These are phyloP conservation scores for Synanthedon tipuliformis DNA, from an alignment of 2,888 invertebrate genomes.

Conservation along the genomic window DNA sequence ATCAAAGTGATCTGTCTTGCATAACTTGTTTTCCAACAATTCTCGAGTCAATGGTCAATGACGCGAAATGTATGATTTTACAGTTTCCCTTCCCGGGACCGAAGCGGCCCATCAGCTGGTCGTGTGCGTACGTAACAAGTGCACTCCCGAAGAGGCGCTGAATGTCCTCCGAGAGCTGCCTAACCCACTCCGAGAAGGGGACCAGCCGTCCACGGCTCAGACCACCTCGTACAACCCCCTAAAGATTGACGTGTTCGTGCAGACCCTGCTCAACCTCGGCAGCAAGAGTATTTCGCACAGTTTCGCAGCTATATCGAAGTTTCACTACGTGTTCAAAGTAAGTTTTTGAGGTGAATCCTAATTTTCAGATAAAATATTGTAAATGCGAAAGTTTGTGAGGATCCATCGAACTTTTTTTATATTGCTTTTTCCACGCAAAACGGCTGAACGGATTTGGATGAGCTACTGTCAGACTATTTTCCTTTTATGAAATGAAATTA, in stretches of 20 bases:
- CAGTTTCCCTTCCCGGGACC: conserved; percentile 83
- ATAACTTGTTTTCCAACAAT: neutral
- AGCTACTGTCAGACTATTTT: too few relatives aligned
- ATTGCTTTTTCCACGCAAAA: too few relatives aligned
- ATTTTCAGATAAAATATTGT: too few relatives aligned
- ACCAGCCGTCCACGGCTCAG: conserved; percentile 70
- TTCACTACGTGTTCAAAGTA: conserved; percentile 90
- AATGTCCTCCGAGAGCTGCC: conserved; percentile 89
- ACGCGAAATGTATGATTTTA: conserved; percentile 9
- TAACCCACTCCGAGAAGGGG: conserved; percentile 81
- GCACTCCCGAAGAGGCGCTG: conserved; percentile 89
- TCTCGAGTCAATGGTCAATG: too few relatives aligned
- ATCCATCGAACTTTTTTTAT: too few relatives aligned
- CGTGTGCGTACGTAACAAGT: conserved; percentile 88
- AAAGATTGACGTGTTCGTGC: conserved; percentile 97
- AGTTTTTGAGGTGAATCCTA: neutral
- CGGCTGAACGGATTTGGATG: too few relatives aligned
- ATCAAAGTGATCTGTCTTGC: neutral
- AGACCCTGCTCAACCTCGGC: conserved; percentile 91
- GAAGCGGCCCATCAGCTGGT: conserved; percentile 88
- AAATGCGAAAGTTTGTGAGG: too few relatives aligned
- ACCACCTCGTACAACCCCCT: conserved; percentile 87
- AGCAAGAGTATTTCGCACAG: conserved; percentile 98
- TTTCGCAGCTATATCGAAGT: conserved; percentile 98
- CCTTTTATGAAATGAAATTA: too few relatives aligned